Evolutionary conservation across 2,797 vertebrate genomes (phyloP), one percentile per base, ranked within the genome.

Genomic region (Acridotheres tristis): DNA sequence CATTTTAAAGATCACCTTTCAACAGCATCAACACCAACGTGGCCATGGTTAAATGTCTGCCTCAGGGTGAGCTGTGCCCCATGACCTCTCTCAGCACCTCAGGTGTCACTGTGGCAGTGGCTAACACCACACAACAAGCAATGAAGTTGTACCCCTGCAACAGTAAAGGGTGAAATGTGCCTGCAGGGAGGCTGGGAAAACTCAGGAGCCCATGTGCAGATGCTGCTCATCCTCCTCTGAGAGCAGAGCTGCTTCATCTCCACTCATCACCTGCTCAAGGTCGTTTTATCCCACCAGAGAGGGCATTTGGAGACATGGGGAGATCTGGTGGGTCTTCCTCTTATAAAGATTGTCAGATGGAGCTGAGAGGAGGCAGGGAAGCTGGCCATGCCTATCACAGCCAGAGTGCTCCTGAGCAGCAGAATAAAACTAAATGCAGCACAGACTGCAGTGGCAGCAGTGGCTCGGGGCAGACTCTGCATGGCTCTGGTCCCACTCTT

Each of bases 71-170:
- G 34, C 42, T 42, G 23, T 36, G 20, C 16, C 45, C 50, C 17
- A 1, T 2, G 36, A 27, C n/a, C 48, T 54, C 45, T 29, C 42
- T 25, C 68, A 83, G 65, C n/a, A 51, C 16, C 84, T 29, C 59
- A 26, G 80, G 22, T 2, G 0, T 27, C 50, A 11, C 18, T 4
- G 18, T 10, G 25, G 50, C 1, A 0, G 17, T 16, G n/a, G 57
- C n/a, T 18, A 50, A n/a, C 29, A 14, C 47, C 27, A 50, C 29
- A 22, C 1, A 13, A 36, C 30, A 20, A 42, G n/a, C 5, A 1
- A 5, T 16, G 59, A 9, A 53, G 19, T 25, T 43, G n/a, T 6
- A 4, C n/a, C 58, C 23, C 30, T 18, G 6, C 1, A 1, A 27
- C 12, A 34, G 43, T 9, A 81, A 71, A 69, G 4, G 12, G 36